These are phyloP conservation scores for Protodeltote pygarga DNA, from an alignment of 2,888 invertebrate species.

Conservation along the genomic window DNA sequence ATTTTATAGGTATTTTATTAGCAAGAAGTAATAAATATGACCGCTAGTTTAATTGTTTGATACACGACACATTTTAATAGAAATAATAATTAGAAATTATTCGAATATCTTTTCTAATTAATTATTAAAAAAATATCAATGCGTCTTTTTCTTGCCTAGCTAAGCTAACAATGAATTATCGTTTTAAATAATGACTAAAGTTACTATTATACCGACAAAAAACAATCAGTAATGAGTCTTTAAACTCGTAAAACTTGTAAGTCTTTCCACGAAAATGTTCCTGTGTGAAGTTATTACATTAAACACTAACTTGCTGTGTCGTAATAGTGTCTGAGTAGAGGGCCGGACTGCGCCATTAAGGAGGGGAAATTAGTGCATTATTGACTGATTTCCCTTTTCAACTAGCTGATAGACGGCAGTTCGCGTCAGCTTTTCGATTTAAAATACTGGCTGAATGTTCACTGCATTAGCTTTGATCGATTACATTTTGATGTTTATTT, in stretches of 20 bases:
- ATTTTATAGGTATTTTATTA: background rate
- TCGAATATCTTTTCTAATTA: no score
- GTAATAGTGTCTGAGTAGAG: conserved; percentile 73
- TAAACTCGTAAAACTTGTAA: conserved; percentile 45
- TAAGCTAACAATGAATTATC: conserved; percentile 32
- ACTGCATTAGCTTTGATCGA: conserved; percentile 67
- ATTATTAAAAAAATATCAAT: no score
- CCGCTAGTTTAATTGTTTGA: no score
- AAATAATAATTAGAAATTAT: no score
- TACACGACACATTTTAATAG: no score
- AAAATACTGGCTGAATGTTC: conserved; percentile 69
- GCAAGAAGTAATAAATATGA: no score
- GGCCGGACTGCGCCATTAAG: conserved; percentile 77
- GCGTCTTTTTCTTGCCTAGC: no score
- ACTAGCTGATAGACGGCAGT: conserved; percentile 78
- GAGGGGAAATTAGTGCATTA: conserved; percentile 86
- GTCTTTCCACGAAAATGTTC: conserved; percentile 54
- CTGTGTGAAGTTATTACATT: conserved; percentile 62
- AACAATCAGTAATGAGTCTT: conserved; percentile 36
- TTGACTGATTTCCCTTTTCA: conserved; percentile 86
- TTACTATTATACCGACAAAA: conserved; percentile 34
- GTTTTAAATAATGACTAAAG: conserved; percentile 35
- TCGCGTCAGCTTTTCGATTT: conserved; percentile 70
- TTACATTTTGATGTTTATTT: conserved; percentile 46
- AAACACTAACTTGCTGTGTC: conserved; percentile 66